These are phyloP conservation scores for Helicoverpa zea DNA, from an alignment of 1,140 invertebrate genomes.

Conservation along the genomic window DNA sequence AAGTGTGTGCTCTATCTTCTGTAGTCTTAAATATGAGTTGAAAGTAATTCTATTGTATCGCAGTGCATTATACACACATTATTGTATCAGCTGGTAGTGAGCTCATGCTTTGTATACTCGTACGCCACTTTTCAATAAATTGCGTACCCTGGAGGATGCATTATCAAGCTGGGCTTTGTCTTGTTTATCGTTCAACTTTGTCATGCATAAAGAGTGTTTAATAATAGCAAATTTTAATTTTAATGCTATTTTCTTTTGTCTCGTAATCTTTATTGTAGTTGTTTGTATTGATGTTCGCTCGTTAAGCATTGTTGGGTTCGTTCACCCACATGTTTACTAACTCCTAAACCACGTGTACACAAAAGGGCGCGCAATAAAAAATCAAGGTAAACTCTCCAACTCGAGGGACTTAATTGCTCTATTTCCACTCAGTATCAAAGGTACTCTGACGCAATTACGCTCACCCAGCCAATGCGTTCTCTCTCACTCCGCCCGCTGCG, in stretches of 20 bases:
- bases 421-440: constrained; percentile 66
- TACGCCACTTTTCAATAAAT: constrained; percentile 42
- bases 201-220: constrained; percentile 36
- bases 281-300: neutral
- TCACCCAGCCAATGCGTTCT: constrained; percentile 72
- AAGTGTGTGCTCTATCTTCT: constrained; percentile 23
- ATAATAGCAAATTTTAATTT: constrained; percentile 19
- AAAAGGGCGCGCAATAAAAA: constrained; percentile 57
- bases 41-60: constrained; percentile 33
- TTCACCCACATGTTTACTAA: constrained; percentile 37
- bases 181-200: constrained; percentile 42
- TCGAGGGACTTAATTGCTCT: constrained; percentile 62
- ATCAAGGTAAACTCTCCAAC: constrained; percentile 58
- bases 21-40: constrained; percentile 26
- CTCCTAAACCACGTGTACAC: constrained; percentile 43
- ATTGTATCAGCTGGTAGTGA: constrained; percentile 28
- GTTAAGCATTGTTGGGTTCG: constrained; percentile 11
- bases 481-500: constrained; percentile 64
- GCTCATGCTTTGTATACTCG: constrained; percentile 16
- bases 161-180: constrained; percentile 42
- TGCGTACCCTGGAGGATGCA: constrained; percentile 35
- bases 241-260: constrained; percentile 3
- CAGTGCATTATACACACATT: constrained; percentile 19
- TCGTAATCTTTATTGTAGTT: neutral
- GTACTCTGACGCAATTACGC: constrained; percentile 69